phyloP scores from a whole-genome alignment of 2,888 invertebrate genomes.

The Meteorus cinctellus region DNA sequence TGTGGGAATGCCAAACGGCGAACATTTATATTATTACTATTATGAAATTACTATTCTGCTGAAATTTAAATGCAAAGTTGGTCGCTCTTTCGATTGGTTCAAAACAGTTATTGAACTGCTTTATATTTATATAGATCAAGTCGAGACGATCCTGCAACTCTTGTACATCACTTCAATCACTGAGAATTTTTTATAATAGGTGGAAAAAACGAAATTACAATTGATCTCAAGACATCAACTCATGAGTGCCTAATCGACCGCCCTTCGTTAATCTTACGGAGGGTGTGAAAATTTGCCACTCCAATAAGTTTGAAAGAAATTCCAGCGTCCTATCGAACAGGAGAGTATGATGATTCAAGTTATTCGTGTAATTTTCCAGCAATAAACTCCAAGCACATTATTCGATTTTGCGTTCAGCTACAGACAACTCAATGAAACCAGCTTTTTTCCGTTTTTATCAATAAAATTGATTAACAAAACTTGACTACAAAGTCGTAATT shows the following conservation, averaged over 20 bases:
- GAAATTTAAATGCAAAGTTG: neutral
- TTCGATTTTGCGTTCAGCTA: too few relatives aligned
- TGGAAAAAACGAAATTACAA: conserved; percentile 55
- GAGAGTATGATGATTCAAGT: conserved; percentile 56
- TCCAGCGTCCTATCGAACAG: conserved; percentile 63
- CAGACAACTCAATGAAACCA: too few relatives aligned
- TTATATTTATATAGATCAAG: too few relatives aligned
- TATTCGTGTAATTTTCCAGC: conserved; percentile 33
- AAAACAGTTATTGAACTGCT: too few relatives aligned
- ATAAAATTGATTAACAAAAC: neutral
- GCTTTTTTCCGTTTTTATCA: too few relatives aligned
- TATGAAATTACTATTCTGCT: neutral
- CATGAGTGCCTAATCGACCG: conserved; percentile 66
- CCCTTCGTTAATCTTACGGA: conserved; percentile 68
- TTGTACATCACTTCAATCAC: neutral
- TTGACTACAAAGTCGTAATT: conserved; percentile 58
- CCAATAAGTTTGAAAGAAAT: conserved; percentile 70
- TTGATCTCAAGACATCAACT: conserved; percentile 56
- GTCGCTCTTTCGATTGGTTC: too few relatives aligned
- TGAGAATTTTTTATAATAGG: neutral
- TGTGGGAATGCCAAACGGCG: neutral
- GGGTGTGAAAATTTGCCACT: conserved; percentile 69
- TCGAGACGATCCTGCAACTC: neutral
- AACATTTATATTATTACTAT: neutral
- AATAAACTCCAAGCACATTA: neutral